These are phyloP conservation scores for Sebastes miniatus DNA, from an alignment of 2,797 vertebrate species.

Conservation along the genomic window DNA sequence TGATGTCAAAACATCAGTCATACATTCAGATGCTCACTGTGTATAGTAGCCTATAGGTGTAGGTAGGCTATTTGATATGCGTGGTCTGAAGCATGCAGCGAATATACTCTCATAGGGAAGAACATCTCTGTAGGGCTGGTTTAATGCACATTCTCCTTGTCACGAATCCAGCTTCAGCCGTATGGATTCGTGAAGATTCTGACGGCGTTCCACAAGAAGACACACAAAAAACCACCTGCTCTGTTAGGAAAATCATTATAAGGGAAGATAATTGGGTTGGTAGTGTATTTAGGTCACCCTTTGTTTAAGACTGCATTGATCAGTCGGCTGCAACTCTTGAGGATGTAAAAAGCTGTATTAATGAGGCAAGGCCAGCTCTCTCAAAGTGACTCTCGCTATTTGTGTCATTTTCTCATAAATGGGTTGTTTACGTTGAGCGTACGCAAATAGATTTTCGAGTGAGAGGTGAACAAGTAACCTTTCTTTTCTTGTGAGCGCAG, in stretches of 20 bases:
- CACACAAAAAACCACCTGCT: neutral
- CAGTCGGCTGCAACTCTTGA: neutral
- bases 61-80: neutral
- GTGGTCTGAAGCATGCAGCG: neutral
- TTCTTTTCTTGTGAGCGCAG: neutral
- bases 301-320: neutral
- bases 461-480: neutral
- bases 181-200: neutral
- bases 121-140: neutral
- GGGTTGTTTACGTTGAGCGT: neutral
- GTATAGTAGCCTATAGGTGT: neutral
- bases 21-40: neutral
- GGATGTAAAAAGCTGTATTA: neutral
- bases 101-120: neutral
- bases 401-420: too few relatives aligned
- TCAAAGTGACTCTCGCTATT: neutral
- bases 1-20: neutral
- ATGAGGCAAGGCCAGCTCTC: neutral
- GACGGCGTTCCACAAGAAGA: neutral
- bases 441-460: neutral
- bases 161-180: neutral
- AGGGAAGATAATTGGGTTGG: neutral
- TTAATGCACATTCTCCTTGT: neutral
- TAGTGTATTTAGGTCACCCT: neutral
- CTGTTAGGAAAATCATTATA: neutral